These are phyloP conservation scores for Intellagama lesueurii DNA, from an alignment of 2,797 vertebrate species.

Conservation along the genomic window DNA sequence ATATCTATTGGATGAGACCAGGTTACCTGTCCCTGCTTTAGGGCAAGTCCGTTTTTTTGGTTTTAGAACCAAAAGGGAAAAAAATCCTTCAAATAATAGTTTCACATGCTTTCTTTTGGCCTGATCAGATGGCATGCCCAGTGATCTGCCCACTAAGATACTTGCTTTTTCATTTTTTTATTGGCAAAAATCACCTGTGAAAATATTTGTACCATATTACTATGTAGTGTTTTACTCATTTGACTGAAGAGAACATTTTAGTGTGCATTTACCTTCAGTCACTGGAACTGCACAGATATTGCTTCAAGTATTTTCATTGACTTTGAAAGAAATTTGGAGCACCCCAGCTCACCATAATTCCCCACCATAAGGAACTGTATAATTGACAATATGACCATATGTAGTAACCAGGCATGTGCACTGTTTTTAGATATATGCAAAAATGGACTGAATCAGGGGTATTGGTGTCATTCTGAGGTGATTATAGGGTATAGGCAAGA, in stretches of 20 bases:
- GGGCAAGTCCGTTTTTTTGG: not conserved
- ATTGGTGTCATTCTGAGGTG: too few relatives aligned
- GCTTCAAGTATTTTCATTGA: not conserved
- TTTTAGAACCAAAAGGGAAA: too few relatives aligned
- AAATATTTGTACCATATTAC: not conserved
- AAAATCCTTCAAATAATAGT: too few relatives aligned
- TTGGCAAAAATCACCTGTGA: not conserved
- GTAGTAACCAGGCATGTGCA: too few relatives aligned
- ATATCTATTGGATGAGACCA: not conserved
- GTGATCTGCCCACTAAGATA: not conserved
- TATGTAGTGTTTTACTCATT: not conserved
- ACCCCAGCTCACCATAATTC: too few relatives aligned
- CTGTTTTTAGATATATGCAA: too few relatives aligned
- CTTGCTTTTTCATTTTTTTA: not conserved
- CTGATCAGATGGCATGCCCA: not conserved
- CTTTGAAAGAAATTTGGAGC: not conserved
- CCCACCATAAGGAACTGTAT: not conserved
- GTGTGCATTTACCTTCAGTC: not conserved
- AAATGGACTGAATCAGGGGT: too few relatives aligned
- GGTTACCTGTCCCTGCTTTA: not conserved
- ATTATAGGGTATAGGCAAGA: too few relatives aligned
- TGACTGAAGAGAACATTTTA: not conserved
- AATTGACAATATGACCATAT: not conserved
- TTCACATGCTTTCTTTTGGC: not conserved
- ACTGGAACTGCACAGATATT: not conserved